Base-by-base conservation (phyloP, 2,888 invertebrate species). In the Stenchaetothrips biformis region DNA sequence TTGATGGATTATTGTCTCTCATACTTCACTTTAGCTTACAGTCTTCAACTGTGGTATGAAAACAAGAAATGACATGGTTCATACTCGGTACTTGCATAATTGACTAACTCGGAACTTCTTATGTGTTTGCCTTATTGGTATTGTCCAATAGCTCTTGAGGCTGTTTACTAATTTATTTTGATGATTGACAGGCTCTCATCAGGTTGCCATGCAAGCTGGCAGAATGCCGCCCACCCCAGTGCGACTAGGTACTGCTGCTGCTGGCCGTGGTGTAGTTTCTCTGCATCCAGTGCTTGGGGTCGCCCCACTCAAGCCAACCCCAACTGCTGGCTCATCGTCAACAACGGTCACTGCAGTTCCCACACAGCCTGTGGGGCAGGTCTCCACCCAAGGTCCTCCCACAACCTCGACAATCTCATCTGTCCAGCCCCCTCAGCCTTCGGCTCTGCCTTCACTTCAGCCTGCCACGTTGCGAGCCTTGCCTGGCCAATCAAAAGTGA, bases 401-500 rank as follows among this genome's bases (percentile, higher is more conserved):
- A 21, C 21, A 25, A 25, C 67, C 21, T 74, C 67, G 8, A 8
- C 67, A 37, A 37, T 37, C 37, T 37, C 37, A 37, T 21, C 21
- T 74, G 67, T 21, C 25, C 8, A 74, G 37, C 37, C 37, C 2
- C 37, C 37, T 2, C 37, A 37, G 37, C 37, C 67, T 11, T 11
- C 67, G 13, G 18, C 53, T 53, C 18, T 53, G 53, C 53, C 53
- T 18, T 53, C 53, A 53, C 53, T 53, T 11, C 67, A 25, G 67
- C 25, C 67, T 67, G 67, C 59, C 59, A 59, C 59, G 59, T 18
- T 74, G 21, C 67, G 67, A 7, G 11, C 67, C 11, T 11, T 74
- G 80, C 37, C 48, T 81, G 67, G 77, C 79, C 59, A 80, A 79
- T 16, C 48, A 78, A 74, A 74, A 25, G 67, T 74, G 21, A 74